phyloP scores from a whole-genome alignment of 2,113 vertebrate genomes.

The Brachyistius frenatus region DNA sequence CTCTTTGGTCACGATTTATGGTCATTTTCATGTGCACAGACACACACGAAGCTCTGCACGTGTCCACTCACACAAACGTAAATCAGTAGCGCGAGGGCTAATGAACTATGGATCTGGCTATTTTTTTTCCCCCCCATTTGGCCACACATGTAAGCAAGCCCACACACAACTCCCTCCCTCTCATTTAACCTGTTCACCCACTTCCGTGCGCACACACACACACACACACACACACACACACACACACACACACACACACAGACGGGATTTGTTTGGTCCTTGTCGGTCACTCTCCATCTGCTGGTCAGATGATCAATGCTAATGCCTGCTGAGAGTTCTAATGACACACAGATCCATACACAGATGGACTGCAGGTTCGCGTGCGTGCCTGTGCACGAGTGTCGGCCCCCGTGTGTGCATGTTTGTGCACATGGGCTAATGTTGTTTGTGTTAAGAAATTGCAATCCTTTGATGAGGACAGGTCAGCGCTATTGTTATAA shows the following conservation, averaged over 20 bases:
- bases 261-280: conserved; percentile 61
- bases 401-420: conserved; percentile 38
- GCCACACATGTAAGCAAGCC: conserved; percentile 25
- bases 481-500: conserved; percentile 77
- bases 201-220: neutral
- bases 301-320: conserved; percentile 81
- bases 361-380: conserved; percentile 59
- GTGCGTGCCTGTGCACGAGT: neutral
- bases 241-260: conserved; percentile 31
- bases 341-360: conserved; percentile 74
- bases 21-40: conserved; percentile 31
- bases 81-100: conserved; percentile 36
- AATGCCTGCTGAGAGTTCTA: conserved; percentile 75
- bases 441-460: conserved; percentile 75
- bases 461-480: conserved; percentile 77
- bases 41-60: conserved; percentile 26
- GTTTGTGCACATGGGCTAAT: conserved; percentile 58
- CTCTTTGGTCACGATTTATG: conserved; percentile 65
- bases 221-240: conserved; percentile 24
- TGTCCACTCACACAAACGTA: neutral
- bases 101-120: conserved; percentile 63
- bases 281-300: conserved; percentile 78
- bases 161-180: neutral
- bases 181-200: conserved; percentile 30
- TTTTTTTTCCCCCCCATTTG: conserved; percentile 36